Evolutionary conservation across 2,888 invertebrate species (phyloP).

Genomic region (Notodonta dromedarius): DNA sequence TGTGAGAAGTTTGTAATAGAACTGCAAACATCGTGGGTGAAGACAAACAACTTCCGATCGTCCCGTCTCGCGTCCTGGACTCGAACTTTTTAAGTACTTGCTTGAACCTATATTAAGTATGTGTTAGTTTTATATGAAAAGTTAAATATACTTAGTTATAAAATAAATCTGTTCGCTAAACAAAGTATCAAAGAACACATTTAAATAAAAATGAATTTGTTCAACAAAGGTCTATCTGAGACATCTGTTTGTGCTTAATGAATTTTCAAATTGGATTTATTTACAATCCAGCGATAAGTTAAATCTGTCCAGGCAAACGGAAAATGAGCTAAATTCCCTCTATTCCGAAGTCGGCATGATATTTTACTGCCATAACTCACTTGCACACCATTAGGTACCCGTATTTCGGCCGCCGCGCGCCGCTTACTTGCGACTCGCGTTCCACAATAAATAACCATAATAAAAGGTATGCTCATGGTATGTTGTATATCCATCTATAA

Average conservation of each 20-base stretch:
- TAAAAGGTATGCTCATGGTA: no score
- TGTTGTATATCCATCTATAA: no score
- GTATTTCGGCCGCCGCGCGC: conserved; percentile 29
- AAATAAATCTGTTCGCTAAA: no score
- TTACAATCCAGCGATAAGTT: background rate
- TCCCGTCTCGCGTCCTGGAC: no score
- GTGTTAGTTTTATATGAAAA: no score
- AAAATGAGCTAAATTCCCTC: conserved; percentile 18
- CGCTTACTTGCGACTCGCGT: conserved; percentile 15
- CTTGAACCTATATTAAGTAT: no score
- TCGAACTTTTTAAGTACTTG: no score
- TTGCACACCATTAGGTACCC: conserved; percentile 42
- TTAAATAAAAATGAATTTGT: no score
- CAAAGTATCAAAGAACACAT: no score
- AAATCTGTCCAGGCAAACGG: background rate
- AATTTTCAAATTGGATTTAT: background rate
- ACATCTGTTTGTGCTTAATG: no score
- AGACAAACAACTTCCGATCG: conserved; percentile 24
- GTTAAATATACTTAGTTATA: no score
- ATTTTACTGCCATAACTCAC: conserved; percentile 46
- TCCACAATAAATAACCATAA: conserved; percentile 6
- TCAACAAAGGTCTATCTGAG: no score
- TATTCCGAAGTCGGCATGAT: conserved; percentile 16
- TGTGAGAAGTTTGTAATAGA: conserved; percentile 35
- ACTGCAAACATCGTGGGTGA: conserved; percentile 14